A percentile compares a stretch with the other conserved stretches of the same genome.
Conservation (phyloP, 2,888 invertebrate genomes). For the Julus scanicus region DNA sequence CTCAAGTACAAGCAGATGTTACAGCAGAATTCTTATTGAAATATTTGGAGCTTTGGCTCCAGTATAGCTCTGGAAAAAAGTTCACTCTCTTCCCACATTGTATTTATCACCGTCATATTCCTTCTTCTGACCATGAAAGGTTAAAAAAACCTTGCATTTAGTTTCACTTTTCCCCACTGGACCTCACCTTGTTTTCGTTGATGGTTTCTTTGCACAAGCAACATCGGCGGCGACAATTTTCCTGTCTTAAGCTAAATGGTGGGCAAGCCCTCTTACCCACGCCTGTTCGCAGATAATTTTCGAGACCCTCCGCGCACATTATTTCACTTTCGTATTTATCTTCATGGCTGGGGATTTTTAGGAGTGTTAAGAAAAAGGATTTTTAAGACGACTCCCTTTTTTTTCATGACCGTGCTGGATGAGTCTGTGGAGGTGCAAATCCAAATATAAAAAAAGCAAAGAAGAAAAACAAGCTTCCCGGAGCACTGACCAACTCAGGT, state of each 20-base stretch:
- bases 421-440: not conserved
- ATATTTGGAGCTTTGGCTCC: not conserved
- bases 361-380: slow-evolving; percentile 26
- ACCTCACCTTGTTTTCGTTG: slow-evolving; percentile 14
- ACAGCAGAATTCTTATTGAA: not conserved
- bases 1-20: not conserved
- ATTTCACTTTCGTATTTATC: slow-evolving; percentile 33
- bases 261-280: not conserved
- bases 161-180: slow-evolving; percentile 12
- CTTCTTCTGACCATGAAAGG: slow-evolving; percentile 19
- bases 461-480: slow-evolving; percentile 43
- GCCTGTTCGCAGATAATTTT: not conserved
- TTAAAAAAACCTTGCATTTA: not conserved
- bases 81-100: not conserved
- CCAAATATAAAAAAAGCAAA: not conserved
- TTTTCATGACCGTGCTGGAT: slow-evolving; percentile 21
- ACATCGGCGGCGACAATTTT: not conserved
- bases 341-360: slow-evolving; percentile 40
- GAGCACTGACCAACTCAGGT: slow-evolving; percentile 45
- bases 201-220: slow-evolving; percentile 31
- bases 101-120: not conserved
- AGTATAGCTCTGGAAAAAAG: not conserved
- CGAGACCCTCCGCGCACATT: not conserved
- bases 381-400: slow-evolving; percentile 27
- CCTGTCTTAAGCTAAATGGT: slow-evolving; percentile 15